phyloP scores from a whole-genome alignment of 2,797 vertebrate genomes.

The Anas acuta region DNA sequence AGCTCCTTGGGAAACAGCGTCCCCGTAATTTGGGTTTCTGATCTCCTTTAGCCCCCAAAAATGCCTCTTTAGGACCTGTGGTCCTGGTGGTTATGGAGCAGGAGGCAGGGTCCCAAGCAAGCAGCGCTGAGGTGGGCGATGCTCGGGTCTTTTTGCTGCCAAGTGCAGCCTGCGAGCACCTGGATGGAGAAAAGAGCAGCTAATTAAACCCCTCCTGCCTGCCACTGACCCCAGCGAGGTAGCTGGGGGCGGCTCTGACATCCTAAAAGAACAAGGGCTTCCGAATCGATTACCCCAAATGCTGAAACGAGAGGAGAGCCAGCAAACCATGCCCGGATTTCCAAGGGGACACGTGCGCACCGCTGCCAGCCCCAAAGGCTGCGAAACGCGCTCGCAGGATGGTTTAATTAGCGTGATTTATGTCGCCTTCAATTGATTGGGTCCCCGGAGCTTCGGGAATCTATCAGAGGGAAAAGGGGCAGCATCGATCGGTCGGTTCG shows the following conservation, averaged over 20 bases:
- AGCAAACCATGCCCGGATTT: fast-evolving
- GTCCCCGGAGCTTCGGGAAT: slow-evolving; percentile 6
- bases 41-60: fast-evolving
- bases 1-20: neutral
- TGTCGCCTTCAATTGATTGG: slow-evolving; percentile 23
- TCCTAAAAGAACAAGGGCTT: neutral
- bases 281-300: slow-evolving; percentile 12
- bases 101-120: neutral
- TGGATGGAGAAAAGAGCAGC: neutral
- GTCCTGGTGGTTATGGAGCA: fast-evolving
- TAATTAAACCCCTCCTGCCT: neutral
- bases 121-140: fast-evolving
- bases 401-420: slow-evolving; percentile 64
- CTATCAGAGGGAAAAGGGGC: neutral
- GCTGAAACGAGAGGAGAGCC: fast-evolving
- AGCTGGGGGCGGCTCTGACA: neutral
- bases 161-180: neutral
- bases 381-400: neutral
- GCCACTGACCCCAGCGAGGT: neutral
- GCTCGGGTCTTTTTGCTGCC: neutral
- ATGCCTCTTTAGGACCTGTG: fast-evolving
- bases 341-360: neutral
- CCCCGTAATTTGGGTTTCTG: neutral
- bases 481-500: neutral
- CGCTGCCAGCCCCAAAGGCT: fast-evolving